Base-by-base conservation (phyloP, 2,797 vertebrate genomes). In the Botia almorhae region DNA sequence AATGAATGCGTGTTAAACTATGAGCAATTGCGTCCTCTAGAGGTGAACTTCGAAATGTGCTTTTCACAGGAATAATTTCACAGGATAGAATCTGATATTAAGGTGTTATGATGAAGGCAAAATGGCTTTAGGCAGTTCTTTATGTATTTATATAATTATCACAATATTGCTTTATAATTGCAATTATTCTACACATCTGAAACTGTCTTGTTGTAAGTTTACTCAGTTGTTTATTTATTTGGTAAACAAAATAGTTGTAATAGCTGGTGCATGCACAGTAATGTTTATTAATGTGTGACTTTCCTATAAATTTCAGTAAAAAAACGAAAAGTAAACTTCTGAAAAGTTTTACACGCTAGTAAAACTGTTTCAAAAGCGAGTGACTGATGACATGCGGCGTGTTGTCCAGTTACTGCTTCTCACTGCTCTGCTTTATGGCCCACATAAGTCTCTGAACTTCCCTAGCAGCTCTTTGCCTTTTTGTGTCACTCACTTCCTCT, bases 401-500 rank as follows among this genome's bases (percentile, higher is more conserved):
- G 17, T 64, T 36, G 13, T 7, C 4, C 4, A 16, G 33, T 63
- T 33, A 63, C 7, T 33, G 26, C 1, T 26, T 14, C 33, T 63
- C 13, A 14, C 14, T 14, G 48, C 21, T 13, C 12, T 29, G 16
- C 16, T 39, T 33, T 65, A 39, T n/a, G 29, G 33, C 8, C 33
- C 13, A 1, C 14, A 29, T 16, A 33, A 26, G 26, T 36, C 2
- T 64, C 68, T 72, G 43, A 78, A 82, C 83, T 79, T 84, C 80
- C 83, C 78, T 64, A 75, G 65, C 55, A 50, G 74, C 53, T 65
- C 69, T 69, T 78, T 64, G 61, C 67, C 48, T 64, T 78, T 81
- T 78, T 76, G 50, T 76, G 80, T 83, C 43, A 79, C 63, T 80
- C 23, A 85, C 85, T 84, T 80, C 82, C 82, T 81, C 80, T 81